Evolutionary conservation across 2,888 invertebrate species (phyloP).

Genomic region (Lithophane semibrunnea): DNA sequence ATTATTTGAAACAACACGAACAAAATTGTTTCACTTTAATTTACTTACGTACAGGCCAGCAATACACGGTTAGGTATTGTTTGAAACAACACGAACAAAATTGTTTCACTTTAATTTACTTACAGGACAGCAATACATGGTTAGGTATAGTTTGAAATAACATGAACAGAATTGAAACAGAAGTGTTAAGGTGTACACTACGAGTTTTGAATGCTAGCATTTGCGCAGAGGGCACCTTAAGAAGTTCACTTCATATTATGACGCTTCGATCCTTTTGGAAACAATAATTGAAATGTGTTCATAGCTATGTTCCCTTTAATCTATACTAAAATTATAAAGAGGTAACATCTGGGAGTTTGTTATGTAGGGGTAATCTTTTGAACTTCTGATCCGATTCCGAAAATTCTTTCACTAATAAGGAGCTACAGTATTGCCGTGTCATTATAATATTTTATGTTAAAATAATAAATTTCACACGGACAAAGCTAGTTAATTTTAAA

Average conservation of each 20-base stretch:
- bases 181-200: not conserved
- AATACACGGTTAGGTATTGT: not conserved
- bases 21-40: conserved; percentile 35
- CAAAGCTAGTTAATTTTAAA: not conserved
- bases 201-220: not conserved
- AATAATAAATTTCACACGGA: no score
- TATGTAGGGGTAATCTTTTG: no score
- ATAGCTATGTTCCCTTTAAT: no score
- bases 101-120: conserved; percentile 37
- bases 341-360: no score
- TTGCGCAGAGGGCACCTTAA: not conserved
- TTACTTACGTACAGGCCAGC: conserved; percentile 21
- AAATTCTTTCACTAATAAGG: no score
- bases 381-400: no score
- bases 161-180: not conserved
- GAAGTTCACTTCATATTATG: not conserved
- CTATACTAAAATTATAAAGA: no score
- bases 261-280: not conserved
- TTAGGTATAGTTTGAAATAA: not conserved
- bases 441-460: no score
- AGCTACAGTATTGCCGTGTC: no score
- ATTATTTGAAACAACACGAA: no score
- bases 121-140: not conserved
- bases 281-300: not conserved
- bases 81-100: not conserved